These are phyloP conservation scores for Eidolon dupreanum DNA, from an alignment of 2,797 vertebrate species.

Conservation along the genomic window DNA sequence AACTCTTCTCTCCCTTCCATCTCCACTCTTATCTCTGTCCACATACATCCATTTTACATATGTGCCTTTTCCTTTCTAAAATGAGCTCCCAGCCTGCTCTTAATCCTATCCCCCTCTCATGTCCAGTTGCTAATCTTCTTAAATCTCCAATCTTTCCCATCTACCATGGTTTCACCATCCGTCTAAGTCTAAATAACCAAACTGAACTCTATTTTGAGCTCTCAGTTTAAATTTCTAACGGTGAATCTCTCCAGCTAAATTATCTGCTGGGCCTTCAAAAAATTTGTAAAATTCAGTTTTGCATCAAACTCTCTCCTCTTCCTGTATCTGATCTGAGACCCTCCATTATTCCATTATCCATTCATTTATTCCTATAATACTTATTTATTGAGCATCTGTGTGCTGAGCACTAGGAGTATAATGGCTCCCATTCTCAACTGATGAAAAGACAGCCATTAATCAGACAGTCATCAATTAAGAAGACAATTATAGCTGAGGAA, in stretches of 20 bases:
- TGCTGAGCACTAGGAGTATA: background rate
- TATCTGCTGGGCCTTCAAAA: background rate
- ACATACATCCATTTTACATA: background rate
- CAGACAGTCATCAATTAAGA: background rate
- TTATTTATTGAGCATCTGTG: background rate
- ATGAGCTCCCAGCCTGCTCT: background rate
- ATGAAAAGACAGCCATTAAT: background rate
- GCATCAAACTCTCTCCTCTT: background rate
- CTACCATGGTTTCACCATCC: background rate
- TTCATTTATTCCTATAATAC: background rate
- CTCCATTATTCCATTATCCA: background rate
- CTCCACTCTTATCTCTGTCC: background rate
- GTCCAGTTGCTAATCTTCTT: background rate
- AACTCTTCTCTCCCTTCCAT: background rate
- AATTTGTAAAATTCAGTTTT: background rate
- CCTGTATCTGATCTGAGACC: background rate
- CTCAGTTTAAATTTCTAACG: background rate
- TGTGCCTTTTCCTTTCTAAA: background rate
- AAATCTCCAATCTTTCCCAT: background rate
- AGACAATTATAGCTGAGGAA: background rate
- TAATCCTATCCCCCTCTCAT: background rate
- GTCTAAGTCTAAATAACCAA: background rate
- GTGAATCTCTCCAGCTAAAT: background rate
- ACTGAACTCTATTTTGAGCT: background rate
- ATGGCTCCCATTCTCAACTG: background rate